phyloP scores from a whole-genome alignment of 2,888 invertebrate genomes.

The Zaprionus lineosus region DNA sequence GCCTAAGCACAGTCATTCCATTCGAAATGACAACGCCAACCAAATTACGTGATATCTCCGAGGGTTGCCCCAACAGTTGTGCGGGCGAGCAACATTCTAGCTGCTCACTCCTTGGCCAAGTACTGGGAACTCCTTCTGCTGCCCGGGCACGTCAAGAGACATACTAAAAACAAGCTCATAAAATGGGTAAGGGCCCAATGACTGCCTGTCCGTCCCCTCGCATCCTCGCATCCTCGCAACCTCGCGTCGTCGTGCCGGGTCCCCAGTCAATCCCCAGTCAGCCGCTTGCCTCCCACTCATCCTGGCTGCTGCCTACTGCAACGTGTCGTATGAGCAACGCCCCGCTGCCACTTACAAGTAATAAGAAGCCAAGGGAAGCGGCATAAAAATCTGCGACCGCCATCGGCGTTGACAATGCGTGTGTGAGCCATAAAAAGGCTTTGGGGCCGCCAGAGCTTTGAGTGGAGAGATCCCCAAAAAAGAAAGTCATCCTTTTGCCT shows the following conservation, averaged over 20 bases:
- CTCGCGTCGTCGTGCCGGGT: no score
- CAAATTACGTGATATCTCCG: constrained; percentile 66
- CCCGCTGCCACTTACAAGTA: constrained; percentile 63
- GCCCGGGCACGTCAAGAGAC: constrained; percentile 11
- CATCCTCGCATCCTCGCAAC: no score
- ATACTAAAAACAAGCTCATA: constrained; percentile 25
- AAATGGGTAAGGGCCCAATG: constrained; percentile 26
- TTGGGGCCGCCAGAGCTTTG: constrained; percentile 12
- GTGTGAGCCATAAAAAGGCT: constrained; percentile 66
- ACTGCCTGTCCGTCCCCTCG: neutral
- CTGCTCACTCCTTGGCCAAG: no score
- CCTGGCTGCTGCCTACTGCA: constrained; percentile 41
- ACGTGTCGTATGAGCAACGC: constrained; percentile 62
- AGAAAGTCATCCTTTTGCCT: constrained; percentile 39
- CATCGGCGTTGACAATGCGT: constrained; percentile 46
- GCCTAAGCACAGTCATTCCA: constrained; percentile 61
- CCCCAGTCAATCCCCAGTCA: no score
- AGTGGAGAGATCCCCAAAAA: constrained; percentile 2
- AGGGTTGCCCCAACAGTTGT: constrained; percentile 5
- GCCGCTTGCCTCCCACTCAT: no score
- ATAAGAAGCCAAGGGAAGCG: constrained; percentile 50
- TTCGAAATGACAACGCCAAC: constrained; percentile 60
- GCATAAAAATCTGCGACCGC: constrained; percentile 62
- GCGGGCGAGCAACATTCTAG: no score
- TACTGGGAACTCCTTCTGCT: constrained; percentile 3